Evolutionary conservation across 2,888 invertebrate genomes (phyloP).

Genomic region (Eurytoma adleriae): DNA sequence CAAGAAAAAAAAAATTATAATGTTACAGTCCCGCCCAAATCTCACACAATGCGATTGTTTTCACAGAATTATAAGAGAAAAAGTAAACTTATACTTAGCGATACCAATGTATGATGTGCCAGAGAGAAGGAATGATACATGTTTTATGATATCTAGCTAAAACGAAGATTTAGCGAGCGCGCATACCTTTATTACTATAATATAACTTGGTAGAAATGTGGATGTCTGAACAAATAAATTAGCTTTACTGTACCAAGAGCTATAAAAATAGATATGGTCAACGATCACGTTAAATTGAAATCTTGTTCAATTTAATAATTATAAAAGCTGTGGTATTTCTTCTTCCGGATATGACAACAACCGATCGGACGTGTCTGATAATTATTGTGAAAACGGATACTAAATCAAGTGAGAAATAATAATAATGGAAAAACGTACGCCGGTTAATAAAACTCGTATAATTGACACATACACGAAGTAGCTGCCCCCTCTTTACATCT

Average conservation of each 20-base stretch:
- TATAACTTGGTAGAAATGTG: slow-evolving; percentile 76
- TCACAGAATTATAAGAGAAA: slow-evolving; percentile 59
- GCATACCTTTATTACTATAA: slow-evolving; percentile 76
- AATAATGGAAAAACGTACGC: slow-evolving; percentile 65
- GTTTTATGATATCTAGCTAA: slow-evolving; percentile 76
- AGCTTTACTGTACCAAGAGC: slow-evolving; percentile 76
- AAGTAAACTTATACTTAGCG: slow-evolving; percentile 74
- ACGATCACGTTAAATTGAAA: slow-evolving; percentile 55
- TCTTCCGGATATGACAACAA: slow-evolving; percentile 76
- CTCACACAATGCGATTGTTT: slow-evolving; percentile 56
- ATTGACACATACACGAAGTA: slow-evolving; percentile 73
- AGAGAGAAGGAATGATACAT: slow-evolving; percentile 75
- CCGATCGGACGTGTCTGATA: slow-evolving; percentile 74
- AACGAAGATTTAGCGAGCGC: slow-evolving; percentile 75
- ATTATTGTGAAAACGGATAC: slow-evolving; percentile 63
- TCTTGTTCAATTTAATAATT: slow-evolving; percentile 60
- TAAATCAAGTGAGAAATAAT: slow-evolving; percentile 53
- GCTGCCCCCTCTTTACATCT: slow-evolving; percentile 65
- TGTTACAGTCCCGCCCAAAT: slow-evolving; percentile 38
- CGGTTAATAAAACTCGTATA: slow-evolving; percentile 70
- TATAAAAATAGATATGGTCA: slow-evolving; percentile 65
- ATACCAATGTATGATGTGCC: slow-evolving; percentile 76
- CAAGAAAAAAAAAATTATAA: slow-evolving; percentile 25
- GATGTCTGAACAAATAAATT: slow-evolving; percentile 76
- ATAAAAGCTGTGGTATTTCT: slow-evolving; percentile 69